Percentiles rank a stretch among this genome's conserved stretches.
These are phyloP conservation scores for Actenoides hombroni DNA, from an alignment of 2,113 vertebrate genomes.

Conservation along the genomic window DNA sequence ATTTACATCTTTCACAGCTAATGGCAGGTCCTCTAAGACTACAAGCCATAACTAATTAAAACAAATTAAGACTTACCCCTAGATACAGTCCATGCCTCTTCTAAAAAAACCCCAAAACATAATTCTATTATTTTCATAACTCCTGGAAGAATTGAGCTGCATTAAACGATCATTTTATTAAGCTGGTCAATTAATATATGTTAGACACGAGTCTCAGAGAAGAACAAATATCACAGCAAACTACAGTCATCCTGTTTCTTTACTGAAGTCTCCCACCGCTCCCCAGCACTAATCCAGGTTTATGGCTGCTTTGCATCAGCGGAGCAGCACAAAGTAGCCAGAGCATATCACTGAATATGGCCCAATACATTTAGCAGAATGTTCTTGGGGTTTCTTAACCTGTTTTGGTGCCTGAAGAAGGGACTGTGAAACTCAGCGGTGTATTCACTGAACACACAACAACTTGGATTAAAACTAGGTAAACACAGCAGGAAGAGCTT, in stretches of 20 bases:
- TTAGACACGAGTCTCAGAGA: not conserved
- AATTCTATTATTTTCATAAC: not conserved
- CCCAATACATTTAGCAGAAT: not conserved
- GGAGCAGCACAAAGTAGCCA: not conserved
- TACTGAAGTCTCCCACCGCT: not conserved
- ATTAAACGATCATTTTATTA: not conserved
- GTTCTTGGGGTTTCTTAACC: constrained; percentile 34
- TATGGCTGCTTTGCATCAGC: constrained; percentile 6
- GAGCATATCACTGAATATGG: not conserved
- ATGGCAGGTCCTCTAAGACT: not conserved
- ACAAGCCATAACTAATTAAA: not conserved
- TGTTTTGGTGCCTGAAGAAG: not conserved
- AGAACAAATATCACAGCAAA: not conserved
- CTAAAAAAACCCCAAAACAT: not conserved
- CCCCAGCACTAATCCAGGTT: not conserved
- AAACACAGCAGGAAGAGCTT: constrained; percentile 22
- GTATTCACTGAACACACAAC: not conserved
- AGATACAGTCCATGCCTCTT: not conserved
- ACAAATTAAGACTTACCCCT: not conserved
- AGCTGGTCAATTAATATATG: not conserved
- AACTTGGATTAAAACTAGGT: not conserved
- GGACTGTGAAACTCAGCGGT: not conserved
- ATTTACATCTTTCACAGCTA: not conserved
- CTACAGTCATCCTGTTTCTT: not conserved
- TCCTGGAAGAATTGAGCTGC: not conserved